Evolutionary conservation across 2,888 invertebrate species (phyloP).

Genomic region (Acheta domesticus): DNA sequence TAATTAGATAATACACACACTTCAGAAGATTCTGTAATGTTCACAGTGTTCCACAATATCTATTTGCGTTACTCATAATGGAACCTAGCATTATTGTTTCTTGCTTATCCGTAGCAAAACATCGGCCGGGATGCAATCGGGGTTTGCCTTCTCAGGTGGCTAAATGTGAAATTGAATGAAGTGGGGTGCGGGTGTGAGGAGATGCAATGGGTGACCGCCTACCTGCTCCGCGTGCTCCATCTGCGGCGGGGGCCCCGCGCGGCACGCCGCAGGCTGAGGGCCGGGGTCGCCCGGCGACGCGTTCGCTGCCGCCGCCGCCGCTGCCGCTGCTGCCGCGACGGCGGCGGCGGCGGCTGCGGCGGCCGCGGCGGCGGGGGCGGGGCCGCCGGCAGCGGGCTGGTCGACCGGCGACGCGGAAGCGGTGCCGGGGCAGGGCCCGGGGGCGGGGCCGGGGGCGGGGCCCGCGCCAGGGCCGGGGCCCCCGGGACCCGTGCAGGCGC

Average conservation of each 20-base stretch:
- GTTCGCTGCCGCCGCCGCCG: neutral
- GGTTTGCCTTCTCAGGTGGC: too few relatives aligned
- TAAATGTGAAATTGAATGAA: too few relatives aligned
- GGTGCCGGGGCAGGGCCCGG: slow-evolving; percentile 19
- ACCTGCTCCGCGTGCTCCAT: neutral
- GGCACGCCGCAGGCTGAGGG: too few relatives aligned
- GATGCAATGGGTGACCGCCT: too few relatives aligned
- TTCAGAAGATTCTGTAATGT: too few relatives aligned
- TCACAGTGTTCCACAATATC: too few relatives aligned
- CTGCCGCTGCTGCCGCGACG: neutral
- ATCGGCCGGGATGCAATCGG: too few relatives aligned
- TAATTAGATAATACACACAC: too few relatives aligned
- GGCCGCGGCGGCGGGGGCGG: neutral
- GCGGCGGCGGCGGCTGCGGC: neutral
- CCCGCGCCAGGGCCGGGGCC: neutral
- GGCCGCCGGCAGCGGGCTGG: neutral
- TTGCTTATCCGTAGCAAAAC: too few relatives aligned
- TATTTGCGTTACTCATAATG: too few relatives aligned
- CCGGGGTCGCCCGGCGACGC: neutral
- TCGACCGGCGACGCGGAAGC: neutral
- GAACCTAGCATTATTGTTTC: too few relatives aligned
- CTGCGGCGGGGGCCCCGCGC: neutral
- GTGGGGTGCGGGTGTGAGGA: too few relatives aligned
- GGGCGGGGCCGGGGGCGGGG: slow-evolving; percentile 23
- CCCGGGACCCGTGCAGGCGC: slow-evolving; percentile 18